Conservation (phyloP, 64 coral and sea anemone genomes). For the Stichodactyla helianthus region DNA sequence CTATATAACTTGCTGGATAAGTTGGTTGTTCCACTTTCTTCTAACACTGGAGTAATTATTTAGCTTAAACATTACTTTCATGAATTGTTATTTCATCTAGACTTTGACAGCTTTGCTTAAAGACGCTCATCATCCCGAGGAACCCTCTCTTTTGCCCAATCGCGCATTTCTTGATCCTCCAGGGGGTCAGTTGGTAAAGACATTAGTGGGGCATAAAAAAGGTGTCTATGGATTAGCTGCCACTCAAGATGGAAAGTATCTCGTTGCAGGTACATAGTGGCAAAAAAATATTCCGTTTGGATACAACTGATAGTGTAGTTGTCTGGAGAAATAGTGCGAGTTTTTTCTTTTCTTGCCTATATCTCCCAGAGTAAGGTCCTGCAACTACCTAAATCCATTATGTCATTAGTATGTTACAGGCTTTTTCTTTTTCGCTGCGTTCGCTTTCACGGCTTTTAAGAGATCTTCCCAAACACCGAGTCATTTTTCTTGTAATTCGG, state of each 20-base stretch:
- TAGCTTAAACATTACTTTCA: too few species aligned
- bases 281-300: too few species aligned
- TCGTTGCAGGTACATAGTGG: constrained; percentile 60
- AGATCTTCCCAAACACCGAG: too few species aligned
- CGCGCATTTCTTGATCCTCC: constrained; percentile 81
- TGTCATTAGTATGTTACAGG: too few species aligned
- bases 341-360: background rate
- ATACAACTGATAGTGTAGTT: background rate
- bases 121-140: constrained; percentile 46
- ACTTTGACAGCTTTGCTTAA: constrained; percentile 39
- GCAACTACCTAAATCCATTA: too few species aligned
- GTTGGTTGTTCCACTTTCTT: too few species aligned
- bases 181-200: constrained; percentile 75
- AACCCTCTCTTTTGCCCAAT: constrained; percentile 63
- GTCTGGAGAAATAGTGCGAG: background rate
- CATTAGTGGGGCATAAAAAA: constrained; percentile 54
- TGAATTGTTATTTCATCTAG: background rate
- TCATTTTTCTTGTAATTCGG: too few species aligned
- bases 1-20: too few species aligned
- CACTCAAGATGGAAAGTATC: constrained; percentile 42
- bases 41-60: too few species aligned
- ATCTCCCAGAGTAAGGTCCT: too few species aligned
- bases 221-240: constrained; percentile 61
- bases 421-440: too few species aligned
- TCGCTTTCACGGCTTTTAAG: too few species aligned